Evolutionary conservation across 1,140 invertebrate species (phyloP), one percentile per base, ranked within the genome.

Genomic region (Cyclargus thomasi): DNA sequence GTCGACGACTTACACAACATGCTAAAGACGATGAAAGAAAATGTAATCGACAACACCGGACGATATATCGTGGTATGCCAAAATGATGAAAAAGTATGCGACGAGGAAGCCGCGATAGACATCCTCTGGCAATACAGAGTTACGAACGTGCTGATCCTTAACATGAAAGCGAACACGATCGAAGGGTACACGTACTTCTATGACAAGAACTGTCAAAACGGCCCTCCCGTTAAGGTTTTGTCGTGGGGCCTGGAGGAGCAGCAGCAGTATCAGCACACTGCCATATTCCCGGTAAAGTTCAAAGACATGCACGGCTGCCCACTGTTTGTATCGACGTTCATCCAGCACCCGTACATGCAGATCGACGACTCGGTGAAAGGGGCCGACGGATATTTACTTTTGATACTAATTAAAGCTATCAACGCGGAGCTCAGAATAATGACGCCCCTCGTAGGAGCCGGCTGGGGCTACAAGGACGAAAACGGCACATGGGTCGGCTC

Each of bases 401-500:
- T 62, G 20, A 53, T 88, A 11, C 69, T 88, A 64, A 76, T 74
- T 4, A 62, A 81, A 20, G 70, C 73, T 5, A 57, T 88, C 18
- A 88, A 88, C 66, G 76, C 80, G 8, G 82, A 18, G 21, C 71
- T 88, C n/a, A 67, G 69, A 20, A 63, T 81, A 23, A 82, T 79
- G 71, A 84, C 77, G 5, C 85, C 86, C 7, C 70, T 57, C 18
- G 62, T 67, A 2, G 82, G 85, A 3, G 20, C 20, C 16, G 81
- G 82, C 8, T 88, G 86, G 86, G 86, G 86, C 18, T 77, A 75
- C 39, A 65, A 80, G 0, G 73, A 81, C 53, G 68, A 76, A 6
- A 77, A 88, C 18, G 82, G 79, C 5, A 76, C 75, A 0, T 88
- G 86, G 86, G 69, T 77, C 5, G 86, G 86, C 8, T 88, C 83